phyloP scores from a whole-genome alignment of 2,797 vertebrate species.

The Clarias laeviceps region DNA sequence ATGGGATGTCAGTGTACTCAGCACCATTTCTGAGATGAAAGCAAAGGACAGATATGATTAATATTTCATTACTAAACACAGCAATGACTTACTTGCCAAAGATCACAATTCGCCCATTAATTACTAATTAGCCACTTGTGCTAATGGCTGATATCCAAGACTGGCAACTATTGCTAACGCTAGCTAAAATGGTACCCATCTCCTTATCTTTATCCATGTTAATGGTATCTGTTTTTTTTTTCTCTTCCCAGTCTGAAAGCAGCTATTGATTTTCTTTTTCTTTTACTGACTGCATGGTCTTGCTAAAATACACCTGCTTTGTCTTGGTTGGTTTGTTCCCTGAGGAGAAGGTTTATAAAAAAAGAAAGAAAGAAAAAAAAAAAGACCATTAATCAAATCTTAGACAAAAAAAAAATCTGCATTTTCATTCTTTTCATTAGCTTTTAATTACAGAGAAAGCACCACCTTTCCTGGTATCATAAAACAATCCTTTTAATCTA shows the following conservation, averaged over 20 bases:
- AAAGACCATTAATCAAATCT: slow-evolving; percentile 23
- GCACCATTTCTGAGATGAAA: neutral
- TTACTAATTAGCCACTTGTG: neutral
- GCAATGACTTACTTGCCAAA: neutral
- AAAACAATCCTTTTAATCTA: slow-evolving; percentile 77
- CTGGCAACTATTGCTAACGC: neutral
- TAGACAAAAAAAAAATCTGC: slow-evolving; percentile 10
- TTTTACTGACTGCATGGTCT: neutral
- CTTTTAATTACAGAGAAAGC: slow-evolving; percentile 28
- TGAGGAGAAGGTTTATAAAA: slow-evolving; percentile 2
- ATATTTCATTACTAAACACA: neutral
- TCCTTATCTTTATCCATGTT: slow-evolving; percentile 5
- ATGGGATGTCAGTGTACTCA: neutral
- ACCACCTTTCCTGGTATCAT: slow-evolving; percentile 15
- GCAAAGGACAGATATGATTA: neutral
- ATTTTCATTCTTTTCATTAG: slow-evolving; percentile 19
- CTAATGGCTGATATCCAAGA: slow-evolving; percentile 3
- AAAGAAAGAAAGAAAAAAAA: neutral
- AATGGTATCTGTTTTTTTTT: neutral
- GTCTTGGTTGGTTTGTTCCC: slow-evolving; percentile 9
- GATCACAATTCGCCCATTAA: neutral
- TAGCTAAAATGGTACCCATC: neutral
- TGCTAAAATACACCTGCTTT: neutral
- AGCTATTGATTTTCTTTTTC: slow-evolving; percentile 14
- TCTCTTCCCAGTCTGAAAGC: neutral